Conservation (phyloP, 2,888 invertebrate genomes). For the Lysandra coridon region DNA sequence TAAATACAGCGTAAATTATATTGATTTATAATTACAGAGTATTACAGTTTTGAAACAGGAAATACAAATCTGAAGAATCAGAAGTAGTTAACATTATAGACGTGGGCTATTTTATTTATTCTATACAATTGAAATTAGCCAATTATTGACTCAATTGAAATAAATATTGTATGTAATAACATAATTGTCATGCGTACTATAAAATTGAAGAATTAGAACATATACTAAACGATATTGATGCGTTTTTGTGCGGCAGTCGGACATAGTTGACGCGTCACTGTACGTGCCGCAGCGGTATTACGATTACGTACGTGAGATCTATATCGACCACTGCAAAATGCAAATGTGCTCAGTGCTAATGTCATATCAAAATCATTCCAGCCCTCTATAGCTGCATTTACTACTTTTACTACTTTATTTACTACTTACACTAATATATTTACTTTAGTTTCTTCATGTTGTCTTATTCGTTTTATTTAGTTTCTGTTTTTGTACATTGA, state of each 20-base stretch:
- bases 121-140: neutral
- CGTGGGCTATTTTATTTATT: neutral
- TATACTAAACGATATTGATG: neutral
- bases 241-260: constrained; percentile 55
- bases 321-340: constrained; percentile 29
- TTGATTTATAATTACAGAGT: neutral
- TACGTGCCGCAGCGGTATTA: constrained; percentile 74
- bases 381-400: neutral
- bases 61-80: neutral
- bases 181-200: neutral
- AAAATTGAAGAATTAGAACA: neutral
- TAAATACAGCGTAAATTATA: neutral
- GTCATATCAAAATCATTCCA: constrained; percentile 28
- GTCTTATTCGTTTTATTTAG: no score
- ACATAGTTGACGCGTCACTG: constrained; percentile 63
- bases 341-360: constrained; percentile 29
- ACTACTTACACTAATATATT: neutral
- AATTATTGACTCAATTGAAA: neutral
- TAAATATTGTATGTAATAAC: neutral
- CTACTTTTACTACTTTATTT: neutral
- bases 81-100: neutral
- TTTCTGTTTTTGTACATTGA: neutral
- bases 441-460: neutral
- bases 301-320: constrained; percentile 60
- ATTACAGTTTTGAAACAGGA: neutral